Percentiles rank a stretch among this genome's conserved stretches.
Conservation (phyloP, 2,797 vertebrate genomes). For the Nannoperca obscura region DNA sequence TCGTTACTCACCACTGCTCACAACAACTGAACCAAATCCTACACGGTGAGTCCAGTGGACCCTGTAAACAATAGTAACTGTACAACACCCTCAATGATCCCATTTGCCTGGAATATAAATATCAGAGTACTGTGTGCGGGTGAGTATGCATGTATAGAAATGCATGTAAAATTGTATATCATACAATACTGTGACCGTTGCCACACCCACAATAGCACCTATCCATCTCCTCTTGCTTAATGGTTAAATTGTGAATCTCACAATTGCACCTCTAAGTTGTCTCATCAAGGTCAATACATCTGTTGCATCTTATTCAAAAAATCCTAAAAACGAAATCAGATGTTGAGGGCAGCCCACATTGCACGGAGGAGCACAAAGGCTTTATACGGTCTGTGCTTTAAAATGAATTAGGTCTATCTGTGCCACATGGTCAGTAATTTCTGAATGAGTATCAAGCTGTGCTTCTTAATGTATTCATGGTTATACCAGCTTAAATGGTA, state of each 20-base stretch:
- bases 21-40: conserved; percentile 18
- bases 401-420: conserved; percentile 4
- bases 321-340: background rate
- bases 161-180: conserved; percentile 4
- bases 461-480: conserved; percentile 4
- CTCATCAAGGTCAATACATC: conserved; percentile 27
- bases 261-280: conserved; percentile 4
- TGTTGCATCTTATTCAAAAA: conserved; percentile 2
- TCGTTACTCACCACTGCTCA: conserved; percentile 31
- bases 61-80: conserved; percentile 20
- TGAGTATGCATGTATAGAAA: conserved; percentile 11
- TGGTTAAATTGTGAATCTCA: conserved; percentile 10
- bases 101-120: conserved; percentile 21
- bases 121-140: background rate
- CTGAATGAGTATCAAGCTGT: conserved; percentile 28
- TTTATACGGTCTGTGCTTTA: background rate
- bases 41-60: conserved; percentile 20
- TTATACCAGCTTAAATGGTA: background rate
- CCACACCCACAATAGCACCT: conserved; percentile 12
- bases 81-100: conserved; percentile 13
- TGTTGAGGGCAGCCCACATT: conserved; percentile 1
- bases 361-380: conserved; percentile 1
- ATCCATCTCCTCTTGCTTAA: background rate
- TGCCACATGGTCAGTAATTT: conserved; percentile 7
- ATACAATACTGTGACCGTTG: background rate